Evolutionary conservation across 2,888 invertebrate genomes (phyloP), one percentile per base, ranked within the genome.

Genomic region (Bugula neritina): DNA sequence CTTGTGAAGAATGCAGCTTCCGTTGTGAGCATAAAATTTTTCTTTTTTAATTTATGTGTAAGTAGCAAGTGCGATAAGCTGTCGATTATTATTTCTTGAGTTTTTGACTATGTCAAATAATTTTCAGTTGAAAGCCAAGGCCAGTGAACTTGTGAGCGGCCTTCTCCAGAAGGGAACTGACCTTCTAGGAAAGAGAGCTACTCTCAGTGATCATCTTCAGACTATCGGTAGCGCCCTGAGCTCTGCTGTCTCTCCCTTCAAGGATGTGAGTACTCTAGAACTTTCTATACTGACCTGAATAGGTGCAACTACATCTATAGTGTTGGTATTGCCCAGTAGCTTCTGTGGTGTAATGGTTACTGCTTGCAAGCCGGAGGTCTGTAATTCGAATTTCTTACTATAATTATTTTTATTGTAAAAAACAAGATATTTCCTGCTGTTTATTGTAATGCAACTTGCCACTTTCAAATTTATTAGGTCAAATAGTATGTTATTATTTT

Each of bases 161-260:
- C 63, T 63, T 31, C 63, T 63, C 31, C 63, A 63, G 63, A 63
- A 63, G 63, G 63, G 63, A 31, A 34, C 63, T 29, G 34, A 63
- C 31, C 25, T 63, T 27, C 63, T 63, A 13, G 63, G 63, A 25
- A 63, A 63, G 63, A 63, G 63, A 63, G 27, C 63, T n/a, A 63
- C 63, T 31, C 63, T 63, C 63, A 29, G 29, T 31, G 63, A 63
- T 10, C 63, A 63, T 31, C 63, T 63, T 3, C 31, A 25, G 29
- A 63, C 21, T 27, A 31, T 63, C n/a, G 63, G 63, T 31, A 31
- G 10, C 27, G 63, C 63, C 31, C 21, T 63, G 31, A 29, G 29
- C 63, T 29, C 29, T n/a, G 63, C 63, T 13, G 27, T 63, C 34
- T 63, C 63, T 2, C 63, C 63, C 2, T 63, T 63, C 63, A 63